Conservation (phyloP, 1,140 invertebrate species). For the Calephelis virginiensis region DNA sequence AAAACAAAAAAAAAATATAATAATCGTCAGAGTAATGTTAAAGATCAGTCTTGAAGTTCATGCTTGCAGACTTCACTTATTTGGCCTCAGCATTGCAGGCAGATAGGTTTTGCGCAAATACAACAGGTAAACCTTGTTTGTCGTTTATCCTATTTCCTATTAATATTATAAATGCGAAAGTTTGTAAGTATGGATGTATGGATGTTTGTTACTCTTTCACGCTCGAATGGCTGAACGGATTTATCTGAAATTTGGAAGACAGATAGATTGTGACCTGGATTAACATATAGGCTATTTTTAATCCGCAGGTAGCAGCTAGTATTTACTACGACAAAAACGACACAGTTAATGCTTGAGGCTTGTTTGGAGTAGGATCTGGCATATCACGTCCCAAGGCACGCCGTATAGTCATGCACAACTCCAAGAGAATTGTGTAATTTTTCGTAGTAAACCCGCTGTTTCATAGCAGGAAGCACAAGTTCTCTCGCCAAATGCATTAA, state of each 20-base stretch:
- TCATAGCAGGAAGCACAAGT: neutral
- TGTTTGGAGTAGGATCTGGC: neutral
- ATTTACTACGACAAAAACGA: neutral
- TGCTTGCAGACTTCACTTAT: conserved; percentile 10
- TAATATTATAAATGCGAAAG: too few relatives aligned
- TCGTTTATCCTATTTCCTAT: too few relatives aligned
- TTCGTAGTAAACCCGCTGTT: conserved; percentile 12
- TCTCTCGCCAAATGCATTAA: neutral
- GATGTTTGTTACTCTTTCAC: too few relatives aligned
- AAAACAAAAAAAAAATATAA: conserved; percentile 21
- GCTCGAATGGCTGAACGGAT: too few relatives aligned
- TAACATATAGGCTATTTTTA: too few relatives aligned
- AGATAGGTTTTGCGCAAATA: too few relatives aligned
- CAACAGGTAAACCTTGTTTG: neutral
- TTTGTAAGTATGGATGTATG: too few relatives aligned
- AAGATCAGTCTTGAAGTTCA: conserved; percentile 11
- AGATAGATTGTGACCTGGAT: too few relatives aligned
- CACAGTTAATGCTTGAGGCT: too few relatives aligned
- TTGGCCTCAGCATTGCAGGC: neutral
- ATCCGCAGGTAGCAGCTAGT: too few relatives aligned
- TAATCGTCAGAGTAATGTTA: conserved; percentile 6
- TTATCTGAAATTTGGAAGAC: too few relatives aligned
- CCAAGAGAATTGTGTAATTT: neutral
- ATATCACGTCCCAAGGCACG: neutral
- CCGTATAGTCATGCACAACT: neutral